Conservation (phyloP, 2,888 invertebrate genomes). For the Limnephilus lunatus region DNA sequence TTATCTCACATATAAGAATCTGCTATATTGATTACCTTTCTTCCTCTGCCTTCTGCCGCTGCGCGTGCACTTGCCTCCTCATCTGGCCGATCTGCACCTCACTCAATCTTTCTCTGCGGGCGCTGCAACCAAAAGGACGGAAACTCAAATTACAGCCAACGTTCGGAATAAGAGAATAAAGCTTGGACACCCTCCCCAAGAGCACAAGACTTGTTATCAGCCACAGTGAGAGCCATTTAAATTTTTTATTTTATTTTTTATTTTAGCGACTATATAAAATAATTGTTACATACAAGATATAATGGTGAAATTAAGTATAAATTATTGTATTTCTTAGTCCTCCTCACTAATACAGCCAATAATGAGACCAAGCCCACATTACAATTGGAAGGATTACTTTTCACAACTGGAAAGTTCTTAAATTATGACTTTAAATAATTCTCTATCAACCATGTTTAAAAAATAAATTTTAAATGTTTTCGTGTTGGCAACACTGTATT, state of each 20-base stretch:
- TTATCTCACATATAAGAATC: no score
- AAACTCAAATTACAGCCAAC: constrained; percentile 35
- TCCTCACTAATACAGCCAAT: no score
- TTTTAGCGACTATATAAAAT: no score
- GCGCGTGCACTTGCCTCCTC: constrained; percentile 87
- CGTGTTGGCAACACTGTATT: neutral
- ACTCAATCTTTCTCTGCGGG: constrained; percentile 84
- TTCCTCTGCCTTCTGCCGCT: constrained; percentile 88
- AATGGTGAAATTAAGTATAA: no score
- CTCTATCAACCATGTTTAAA: neutral
- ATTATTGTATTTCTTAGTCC: no score
- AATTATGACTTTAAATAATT: neutral
- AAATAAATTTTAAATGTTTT: neutral
- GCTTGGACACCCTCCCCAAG: constrained; percentile 17
- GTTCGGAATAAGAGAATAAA: constrained; percentile 1
- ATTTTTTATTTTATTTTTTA: no score
- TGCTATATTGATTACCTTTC: constrained; percentile 80
- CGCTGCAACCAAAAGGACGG: constrained; percentile 70
- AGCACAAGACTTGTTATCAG: constrained; percentile 6
- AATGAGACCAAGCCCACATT: neutral
- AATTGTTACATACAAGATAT: no score
- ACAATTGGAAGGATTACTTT: neutral
- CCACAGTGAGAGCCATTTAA: neutral
- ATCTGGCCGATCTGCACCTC: constrained; percentile 89
- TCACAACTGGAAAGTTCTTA: neutral